Evolutionary conservation across 2,113 vertebrate genomes (phyloP).

Genomic region (Equus przewalskii): DNA sequence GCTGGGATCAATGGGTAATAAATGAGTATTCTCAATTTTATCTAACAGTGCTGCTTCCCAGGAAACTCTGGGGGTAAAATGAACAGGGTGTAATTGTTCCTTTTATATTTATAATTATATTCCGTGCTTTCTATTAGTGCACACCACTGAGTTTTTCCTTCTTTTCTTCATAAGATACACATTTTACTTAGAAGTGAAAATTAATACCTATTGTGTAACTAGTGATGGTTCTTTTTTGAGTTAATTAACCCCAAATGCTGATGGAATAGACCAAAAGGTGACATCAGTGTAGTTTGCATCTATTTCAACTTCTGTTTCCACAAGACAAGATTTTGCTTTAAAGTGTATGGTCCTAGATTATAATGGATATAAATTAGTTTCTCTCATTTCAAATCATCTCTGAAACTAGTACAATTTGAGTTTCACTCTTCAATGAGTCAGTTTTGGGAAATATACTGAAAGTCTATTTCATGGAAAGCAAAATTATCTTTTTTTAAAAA

Average conservation of each 20-base stretch:
- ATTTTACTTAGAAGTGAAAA: constrained; percentile 40
- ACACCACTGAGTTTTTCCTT: constrained; percentile 21
- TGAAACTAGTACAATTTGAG: not conserved
- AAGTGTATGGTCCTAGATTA: not conserved
- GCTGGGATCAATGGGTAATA: not conserved
- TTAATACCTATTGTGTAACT: constrained; percentile 42
- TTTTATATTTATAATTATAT: constrained; percentile 43
- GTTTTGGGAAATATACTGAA: constrained; percentile 46
- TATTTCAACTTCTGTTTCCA: constrained; percentile 36
- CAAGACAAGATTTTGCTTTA: constrained; percentile 14
- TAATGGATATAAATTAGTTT: constrained; percentile 41
- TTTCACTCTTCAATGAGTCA: not conserved
- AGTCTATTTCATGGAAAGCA: not conserved
- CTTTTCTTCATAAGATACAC: not conserved
- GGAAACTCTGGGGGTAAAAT: not conserved
- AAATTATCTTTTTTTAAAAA: not conserved
- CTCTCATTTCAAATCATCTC: constrained; percentile 30
- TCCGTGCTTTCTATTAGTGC: constrained; percentile 12
- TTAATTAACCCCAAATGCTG: constrained; percentile 32
- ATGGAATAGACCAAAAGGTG: constrained; percentile 21
- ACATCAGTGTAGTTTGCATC: not conserved
- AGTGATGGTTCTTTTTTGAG: constrained; percentile 44
- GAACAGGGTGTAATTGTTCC: not conserved
- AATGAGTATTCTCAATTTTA: not conserved
- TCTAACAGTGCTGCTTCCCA: not conserved